A percentile compares a stretch with the other conserved stretches of the same genome.
These are phyloP conservation scores for Alauda arvensis DNA, from an alignment of 2,797 vertebrate species.

Conservation along the genomic window DNA sequence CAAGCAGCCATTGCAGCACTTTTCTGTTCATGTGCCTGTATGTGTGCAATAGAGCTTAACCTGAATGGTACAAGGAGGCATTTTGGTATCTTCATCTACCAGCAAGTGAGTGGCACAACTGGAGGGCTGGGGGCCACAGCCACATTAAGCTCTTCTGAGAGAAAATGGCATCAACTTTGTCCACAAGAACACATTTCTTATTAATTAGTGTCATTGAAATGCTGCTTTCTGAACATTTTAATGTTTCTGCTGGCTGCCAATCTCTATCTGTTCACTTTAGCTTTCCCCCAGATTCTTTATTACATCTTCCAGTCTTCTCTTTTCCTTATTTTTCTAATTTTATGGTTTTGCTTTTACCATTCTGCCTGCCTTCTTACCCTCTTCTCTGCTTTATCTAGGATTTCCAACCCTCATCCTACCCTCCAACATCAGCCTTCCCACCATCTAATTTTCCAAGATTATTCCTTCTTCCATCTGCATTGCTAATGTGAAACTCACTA, in stretches of 20 bases:
- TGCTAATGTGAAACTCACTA: conserved; percentile 29
- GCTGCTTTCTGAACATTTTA: not conserved
- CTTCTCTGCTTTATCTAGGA: not conserved
- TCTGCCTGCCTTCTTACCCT: not conserved
- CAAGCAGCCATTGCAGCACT: not conserved
- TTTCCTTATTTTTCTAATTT: not conserved
- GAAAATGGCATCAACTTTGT: not conserved
- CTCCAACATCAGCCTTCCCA: not conserved
- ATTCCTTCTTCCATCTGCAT: not conserved
- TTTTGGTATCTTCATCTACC: not conserved
- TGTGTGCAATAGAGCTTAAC: not conserved
- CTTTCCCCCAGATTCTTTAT: not conserved
- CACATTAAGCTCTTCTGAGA: not conserved
- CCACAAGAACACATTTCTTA: not conserved
- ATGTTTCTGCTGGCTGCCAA: not conserved
- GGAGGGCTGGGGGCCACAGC: not conserved
- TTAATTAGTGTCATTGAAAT: not conserved
- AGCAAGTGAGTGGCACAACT: not conserved
- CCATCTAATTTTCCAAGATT: conserved; percentile 4
- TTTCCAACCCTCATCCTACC: not conserved
- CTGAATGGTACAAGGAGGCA: not conserved
- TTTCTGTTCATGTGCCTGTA: not conserved
- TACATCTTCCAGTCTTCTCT: not conserved
- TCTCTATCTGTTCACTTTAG: not conserved
- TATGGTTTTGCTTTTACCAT: not conserved